Percentiles rank a stretch among this genome's conserved stretches.
Conservation (phyloP, 2,797 vertebrate genomes). For the Scomberomorus guttatus region DNA sequence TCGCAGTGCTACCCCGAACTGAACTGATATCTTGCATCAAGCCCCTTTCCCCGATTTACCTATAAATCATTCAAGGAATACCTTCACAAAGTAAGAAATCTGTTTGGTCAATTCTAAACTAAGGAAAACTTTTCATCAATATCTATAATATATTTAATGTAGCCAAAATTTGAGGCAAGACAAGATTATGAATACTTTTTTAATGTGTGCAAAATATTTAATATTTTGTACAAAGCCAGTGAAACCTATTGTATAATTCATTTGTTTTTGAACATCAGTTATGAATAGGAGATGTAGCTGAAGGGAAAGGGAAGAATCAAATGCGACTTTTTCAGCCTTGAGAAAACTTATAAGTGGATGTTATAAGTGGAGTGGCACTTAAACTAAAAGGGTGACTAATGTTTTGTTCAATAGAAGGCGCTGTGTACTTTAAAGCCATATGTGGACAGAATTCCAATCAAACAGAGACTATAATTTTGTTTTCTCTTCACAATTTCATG, state of each 20-base stretch:
- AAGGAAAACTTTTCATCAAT: background rate
- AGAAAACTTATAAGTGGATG: background rate
- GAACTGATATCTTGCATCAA: conserved; percentile 13
- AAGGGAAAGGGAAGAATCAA: background rate
- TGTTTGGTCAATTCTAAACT: background rate
- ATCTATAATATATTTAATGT: background rate
- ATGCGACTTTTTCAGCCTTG: background rate
- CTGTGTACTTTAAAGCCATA: conserved; percentile 1
- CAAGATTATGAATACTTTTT: conserved; percentile 15
- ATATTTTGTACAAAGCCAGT: background rate
- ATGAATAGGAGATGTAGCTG: conserved; percentile 4
- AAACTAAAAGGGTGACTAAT: background rate
- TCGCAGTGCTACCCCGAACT: conserved; percentile 30
- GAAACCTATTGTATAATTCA: background rate
- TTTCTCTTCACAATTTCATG: background rate
- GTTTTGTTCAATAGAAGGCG: conserved; percentile 8
- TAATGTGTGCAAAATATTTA: conserved; percentile 4
- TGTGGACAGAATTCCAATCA: background rate
- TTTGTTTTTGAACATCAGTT: background rate
- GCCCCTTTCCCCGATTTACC: background rate
- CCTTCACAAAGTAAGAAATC: background rate
- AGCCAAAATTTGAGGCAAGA: background rate
- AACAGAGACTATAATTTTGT: background rate
- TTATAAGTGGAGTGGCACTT: background rate
- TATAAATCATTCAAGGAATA: conserved; percentile 2